Evolutionary conservation across 2,888 invertebrate species (phyloP).

Genomic region (Heliconius charithonia): DNA sequence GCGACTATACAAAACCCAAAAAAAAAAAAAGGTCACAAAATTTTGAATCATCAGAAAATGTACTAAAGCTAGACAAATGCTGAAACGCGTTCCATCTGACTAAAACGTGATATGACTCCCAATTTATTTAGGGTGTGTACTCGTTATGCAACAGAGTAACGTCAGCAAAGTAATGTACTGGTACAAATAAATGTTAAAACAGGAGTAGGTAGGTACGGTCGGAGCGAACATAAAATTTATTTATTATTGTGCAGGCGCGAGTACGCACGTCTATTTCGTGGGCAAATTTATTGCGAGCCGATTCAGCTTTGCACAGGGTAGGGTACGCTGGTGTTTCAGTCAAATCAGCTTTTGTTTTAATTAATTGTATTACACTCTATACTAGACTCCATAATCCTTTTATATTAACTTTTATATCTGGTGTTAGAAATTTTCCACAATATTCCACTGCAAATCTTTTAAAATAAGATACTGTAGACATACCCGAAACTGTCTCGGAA

Average conservation of each 20-base stretch:
- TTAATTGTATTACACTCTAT: constrained; percentile 37
- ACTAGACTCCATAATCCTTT: constrained; percentile 11
- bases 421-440: not conserved
- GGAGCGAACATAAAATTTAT: constrained; percentile 71
- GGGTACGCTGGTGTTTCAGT: constrained; percentile 55
- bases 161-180: constrained; percentile 41
- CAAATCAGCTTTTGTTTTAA: constrained; percentile 48
- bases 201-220: constrained; percentile 52
- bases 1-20: not conserved
- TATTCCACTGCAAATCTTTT: not conserved
- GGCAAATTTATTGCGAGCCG: constrained; percentile 75
- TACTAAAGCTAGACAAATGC: constrained; percentile 1
- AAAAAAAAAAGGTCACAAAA: not conserved
- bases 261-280: constrained; percentile 77
- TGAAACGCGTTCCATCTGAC: constrained; percentile 15
- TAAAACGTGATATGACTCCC: constrained; percentile 33
- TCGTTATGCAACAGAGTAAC: constrained; percentile 42
- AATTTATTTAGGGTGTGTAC: constrained; percentile 37
- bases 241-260: constrained; percentile 71
- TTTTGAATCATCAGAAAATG: not conserved
- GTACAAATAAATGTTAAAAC: constrained; percentile 63
- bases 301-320: constrained; percentile 72
- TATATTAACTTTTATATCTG: not conserved
- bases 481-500: constrained; percentile 38
- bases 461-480: constrained; percentile 31